phyloP scores from a whole-genome alignment of 2,113 vertebrate genomes.

The Damaliscus lunatus region DNA sequence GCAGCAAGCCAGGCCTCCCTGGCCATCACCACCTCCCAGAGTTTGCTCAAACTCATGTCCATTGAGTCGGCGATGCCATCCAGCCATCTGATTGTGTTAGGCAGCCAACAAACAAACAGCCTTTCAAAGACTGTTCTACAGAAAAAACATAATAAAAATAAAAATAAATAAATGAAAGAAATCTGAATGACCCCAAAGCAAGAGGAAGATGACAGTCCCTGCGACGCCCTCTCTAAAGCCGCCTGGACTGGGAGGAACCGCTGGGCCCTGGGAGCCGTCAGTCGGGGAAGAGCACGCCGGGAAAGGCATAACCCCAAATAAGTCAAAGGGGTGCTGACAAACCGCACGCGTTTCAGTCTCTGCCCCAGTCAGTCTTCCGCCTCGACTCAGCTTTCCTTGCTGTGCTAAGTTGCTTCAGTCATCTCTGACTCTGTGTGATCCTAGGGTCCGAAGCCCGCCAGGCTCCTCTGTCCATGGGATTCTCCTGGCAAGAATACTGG shows the following conservation, averaged over 20 bases:
- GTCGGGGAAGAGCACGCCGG: accelerated
- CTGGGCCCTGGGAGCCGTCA: no score
- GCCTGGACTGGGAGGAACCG: neutral
- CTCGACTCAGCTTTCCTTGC: neutral
- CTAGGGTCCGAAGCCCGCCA: neutral
- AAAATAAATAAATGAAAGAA: neutral
- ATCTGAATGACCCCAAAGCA: neutral
- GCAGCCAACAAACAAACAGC: neutral
- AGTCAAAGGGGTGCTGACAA: neutral
- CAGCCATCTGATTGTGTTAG: neutral
- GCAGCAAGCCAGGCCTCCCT: neutral
- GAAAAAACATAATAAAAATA: neutral
- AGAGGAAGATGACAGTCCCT: neutral
- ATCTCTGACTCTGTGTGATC: neutral
- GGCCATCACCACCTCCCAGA: neutral
- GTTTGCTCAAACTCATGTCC: neutral
- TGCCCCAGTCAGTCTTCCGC: neutral
- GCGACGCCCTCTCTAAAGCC: neutral
- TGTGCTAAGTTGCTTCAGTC: neutral
- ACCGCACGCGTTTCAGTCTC: neutral
- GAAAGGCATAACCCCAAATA: neutral
- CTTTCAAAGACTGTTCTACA: neutral
- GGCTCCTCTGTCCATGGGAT: neutral
- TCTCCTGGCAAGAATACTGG: neutral
- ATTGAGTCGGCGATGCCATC: neutral